These are phyloP conservation scores for Harlomillsia oculata DNA, from an alignment of 1,140 invertebrate species.

Conservation along the genomic window DNA sequence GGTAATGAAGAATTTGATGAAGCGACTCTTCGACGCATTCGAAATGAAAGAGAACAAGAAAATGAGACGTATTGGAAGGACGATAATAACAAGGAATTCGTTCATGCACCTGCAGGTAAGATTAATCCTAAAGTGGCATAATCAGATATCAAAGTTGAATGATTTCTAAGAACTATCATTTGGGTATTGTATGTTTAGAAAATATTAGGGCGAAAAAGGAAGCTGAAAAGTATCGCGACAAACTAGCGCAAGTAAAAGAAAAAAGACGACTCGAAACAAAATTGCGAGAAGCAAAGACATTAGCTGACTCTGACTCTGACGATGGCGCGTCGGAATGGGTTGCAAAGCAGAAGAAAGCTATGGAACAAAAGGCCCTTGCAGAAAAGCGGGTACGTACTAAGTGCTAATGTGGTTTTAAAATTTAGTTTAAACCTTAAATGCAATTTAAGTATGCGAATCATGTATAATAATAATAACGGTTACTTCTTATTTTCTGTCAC, in stretches of 20 bases:
- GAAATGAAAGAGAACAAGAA: conserved; percentile 38
- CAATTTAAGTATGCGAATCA: background rate
- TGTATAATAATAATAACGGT: conserved; percentile 5
- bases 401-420: background rate
- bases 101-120: conserved; percentile 74
- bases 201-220: conserved; percentile 66
- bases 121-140: background rate
- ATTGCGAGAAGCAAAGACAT: conserved; percentile 53
- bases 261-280: conserved; percentile 70
- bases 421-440: background rate
- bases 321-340: conserved; percentile 70
- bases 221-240: conserved; percentile 73
- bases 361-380: conserved; percentile 74
- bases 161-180: background rate
- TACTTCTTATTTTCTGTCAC: too few relatives aligned
- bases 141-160: background rate
- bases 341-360: conserved; percentile 60
- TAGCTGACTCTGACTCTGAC: conserved; percentile 63
- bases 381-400: conserved; percentile 61
- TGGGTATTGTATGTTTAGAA: conserved; percentile 34
- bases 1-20: conserved; percentile 37
- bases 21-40: conserved; percentile 24
- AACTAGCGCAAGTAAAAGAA: conserved; percentile 62
- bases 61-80: conserved; percentile 46
- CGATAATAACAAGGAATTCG: conserved; percentile 83